These are phyloP conservation scores for Hemistola chrysoprasaria DNA, from an alignment of 2,888 invertebrate species.

Conservation along the genomic window DNA sequence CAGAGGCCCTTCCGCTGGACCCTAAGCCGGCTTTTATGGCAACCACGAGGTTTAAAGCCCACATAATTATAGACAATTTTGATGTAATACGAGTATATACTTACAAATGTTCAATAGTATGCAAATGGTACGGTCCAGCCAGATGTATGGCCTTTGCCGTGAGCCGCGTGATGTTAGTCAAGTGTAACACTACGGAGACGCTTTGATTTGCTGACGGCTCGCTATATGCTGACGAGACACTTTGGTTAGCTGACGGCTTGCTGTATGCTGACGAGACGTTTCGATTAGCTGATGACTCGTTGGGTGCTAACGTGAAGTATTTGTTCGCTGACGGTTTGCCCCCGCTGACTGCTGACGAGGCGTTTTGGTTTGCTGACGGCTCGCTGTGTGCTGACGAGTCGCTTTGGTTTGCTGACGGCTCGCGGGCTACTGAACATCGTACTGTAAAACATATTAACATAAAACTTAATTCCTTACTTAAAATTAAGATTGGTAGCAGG, in stretches of 20 bases:
- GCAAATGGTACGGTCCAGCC: constrained; percentile 62
- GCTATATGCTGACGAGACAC: constrained; percentile 23
- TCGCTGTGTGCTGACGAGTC: too few relatives aligned
- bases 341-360: too few relatives aligned
- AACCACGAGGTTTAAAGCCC: too few relatives aligned
- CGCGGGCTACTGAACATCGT: constrained; percentile 27
- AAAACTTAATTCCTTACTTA: too few relatives aligned
- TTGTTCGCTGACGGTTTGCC: too few relatives aligned
- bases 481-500: too few relatives aligned
- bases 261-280: constrained; percentile 23
- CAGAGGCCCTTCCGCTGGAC: too few relatives aligned
- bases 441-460: constrained; percentile 42
- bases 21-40: too few relatives aligned
- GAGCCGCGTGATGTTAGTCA: constrained; percentile 66
- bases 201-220: constrained; percentile 37
- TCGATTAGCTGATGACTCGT: too few relatives aligned
- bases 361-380: too few relatives aligned
- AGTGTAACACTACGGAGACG: constrained; percentile 56
- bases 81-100: constrained; percentile 28
- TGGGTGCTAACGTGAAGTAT: too few relatives aligned
- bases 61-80: too few relatives aligned
- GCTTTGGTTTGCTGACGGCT: constrained; percentile 27
- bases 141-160: constrained; percentile 57
- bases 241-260: constrained; percentile 28
- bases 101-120: constrained; percentile 66